Evolutionary conservation across 30 jellyfish, hydroid and myxozoan genomes (phyloP).

Genomic region (Aurelia aurita complex sp. Pacific): DNA sequence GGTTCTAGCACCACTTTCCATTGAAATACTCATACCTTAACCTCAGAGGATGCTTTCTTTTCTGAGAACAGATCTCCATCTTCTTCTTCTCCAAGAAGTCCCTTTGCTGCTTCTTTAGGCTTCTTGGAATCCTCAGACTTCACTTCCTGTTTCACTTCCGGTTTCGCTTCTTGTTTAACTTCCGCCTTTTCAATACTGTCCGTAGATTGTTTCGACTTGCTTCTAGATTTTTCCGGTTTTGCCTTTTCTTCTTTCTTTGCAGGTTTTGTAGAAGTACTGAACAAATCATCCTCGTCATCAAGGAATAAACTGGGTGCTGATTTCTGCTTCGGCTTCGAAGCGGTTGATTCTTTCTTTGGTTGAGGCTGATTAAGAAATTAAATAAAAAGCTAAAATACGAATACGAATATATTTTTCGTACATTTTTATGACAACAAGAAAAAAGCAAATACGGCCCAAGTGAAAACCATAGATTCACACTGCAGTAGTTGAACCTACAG

Average conservation of each 20-base stretch:
- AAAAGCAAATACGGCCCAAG: too few species aligned
- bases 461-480: too few species aligned
- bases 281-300: slow-evolving; percentile 62
- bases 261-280: slow-evolving; percentile 22
- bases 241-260: not conserved
- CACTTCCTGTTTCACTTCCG: slow-evolving; percentile 14
- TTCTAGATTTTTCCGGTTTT: not conserved
- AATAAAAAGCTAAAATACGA: too few species aligned
- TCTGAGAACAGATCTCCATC: slow-evolving; percentile 26
- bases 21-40: not conserved
- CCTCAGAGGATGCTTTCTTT: not conserved
- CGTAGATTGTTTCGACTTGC: not conserved
- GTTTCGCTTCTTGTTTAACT: not conserved
- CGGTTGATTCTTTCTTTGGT: not conserved
- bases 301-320: slow-evolving; percentile 39
- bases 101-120: not conserved
- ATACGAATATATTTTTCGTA: too few species aligned
- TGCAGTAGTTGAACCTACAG: too few species aligned
- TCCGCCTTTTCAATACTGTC: too few species aligned
- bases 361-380: not conserved
- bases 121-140: slow-evolving; percentile 6
- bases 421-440: too few species aligned
- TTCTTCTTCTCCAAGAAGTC: slow-evolving; percentile 31
- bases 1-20: too few species aligned
- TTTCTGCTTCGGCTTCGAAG: slow-evolving; percentile 30